Evolutionary conservation across 2,888 invertebrate species (phyloP).

Genomic region (Drosophila barbarae): DNA sequence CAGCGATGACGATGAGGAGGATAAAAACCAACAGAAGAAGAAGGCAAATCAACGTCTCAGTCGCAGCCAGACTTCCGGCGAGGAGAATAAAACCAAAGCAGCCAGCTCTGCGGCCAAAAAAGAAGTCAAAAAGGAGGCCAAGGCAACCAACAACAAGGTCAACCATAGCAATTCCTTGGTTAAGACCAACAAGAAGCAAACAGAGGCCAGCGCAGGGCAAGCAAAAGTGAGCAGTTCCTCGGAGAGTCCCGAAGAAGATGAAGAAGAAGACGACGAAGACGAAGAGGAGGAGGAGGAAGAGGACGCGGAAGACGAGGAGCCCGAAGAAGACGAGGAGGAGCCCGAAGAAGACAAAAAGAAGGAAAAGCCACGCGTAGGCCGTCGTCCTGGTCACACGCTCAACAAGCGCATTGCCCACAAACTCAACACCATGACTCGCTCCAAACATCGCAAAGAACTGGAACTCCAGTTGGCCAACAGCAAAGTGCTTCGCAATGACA

Average conservation of each 20-base stretch:
- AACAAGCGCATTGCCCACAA: slow-evolving; percentile 52
- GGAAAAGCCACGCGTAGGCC: slow-evolving; percentile 15
- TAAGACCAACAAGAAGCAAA: slow-evolving; percentile 11
- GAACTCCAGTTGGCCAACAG: slow-evolving; percentile 78
- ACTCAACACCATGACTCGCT: slow-evolving; percentile 80
- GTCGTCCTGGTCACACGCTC: slow-evolving; percentile 11
- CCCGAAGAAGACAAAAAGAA: slow-evolving; percentile 1
- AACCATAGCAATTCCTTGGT: slow-evolving; percentile 3
- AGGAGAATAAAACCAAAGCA: slow-evolving; percentile 14
- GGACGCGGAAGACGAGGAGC: slow-evolving; percentile 28
- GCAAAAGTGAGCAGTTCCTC: slow-evolving; percentile 21
- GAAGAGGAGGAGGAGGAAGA: slow-evolving; percentile 21
- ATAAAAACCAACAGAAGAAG: slow-evolving; percentile 35
- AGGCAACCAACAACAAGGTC: slow-evolving; percentile 4
- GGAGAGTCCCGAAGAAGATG: slow-evolving; percentile 24
- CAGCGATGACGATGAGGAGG: neutral
- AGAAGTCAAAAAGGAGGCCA: slow-evolving; percentile 12
- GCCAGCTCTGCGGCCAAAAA: slow-evolving; percentile 4
- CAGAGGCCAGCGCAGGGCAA: neutral
- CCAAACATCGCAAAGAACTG: slow-evolving; percentile 77
- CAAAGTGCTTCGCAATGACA: slow-evolving; percentile 78
- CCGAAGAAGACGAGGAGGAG: slow-evolving; percentile 13
- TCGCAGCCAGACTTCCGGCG: slow-evolving; percentile 36
- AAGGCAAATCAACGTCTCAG: neutral
- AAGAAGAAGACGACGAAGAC: slow-evolving; percentile 13